Evolutionary conservation across 2,888 invertebrate genomes (phyloP).

Genomic region (Galeruca laticollis): DNA sequence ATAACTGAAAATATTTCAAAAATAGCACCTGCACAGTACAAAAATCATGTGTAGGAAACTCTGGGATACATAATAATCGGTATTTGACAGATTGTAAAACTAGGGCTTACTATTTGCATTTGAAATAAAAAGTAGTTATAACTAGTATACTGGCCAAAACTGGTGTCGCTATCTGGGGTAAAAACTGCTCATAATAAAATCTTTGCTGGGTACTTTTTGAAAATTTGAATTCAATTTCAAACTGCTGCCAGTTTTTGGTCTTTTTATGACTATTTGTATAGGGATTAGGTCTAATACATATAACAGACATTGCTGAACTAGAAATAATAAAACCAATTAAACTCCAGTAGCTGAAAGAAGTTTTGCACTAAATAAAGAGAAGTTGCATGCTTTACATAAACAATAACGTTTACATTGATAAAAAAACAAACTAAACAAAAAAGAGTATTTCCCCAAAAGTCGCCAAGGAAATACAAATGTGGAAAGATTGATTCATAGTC

Average conservation of each 20-base stretch:
- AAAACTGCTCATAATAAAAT: too few relatives aligned
- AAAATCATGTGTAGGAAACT: too few relatives aligned
- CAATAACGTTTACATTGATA: constrained; percentile 36
- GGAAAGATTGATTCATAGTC: constrained; percentile 31
- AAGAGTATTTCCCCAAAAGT: constrained; percentile 45
- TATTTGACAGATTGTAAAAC: too few relatives aligned
- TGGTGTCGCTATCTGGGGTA: too few relatives aligned
- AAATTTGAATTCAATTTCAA: too few relatives aligned
- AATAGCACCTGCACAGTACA: too few relatives aligned
- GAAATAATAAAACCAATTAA: constrained; percentile 35
- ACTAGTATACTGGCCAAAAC: too few relatives aligned
- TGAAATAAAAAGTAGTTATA: too few relatives aligned
- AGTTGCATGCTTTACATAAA: constrained; percentile 46
- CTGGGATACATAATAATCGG: too few relatives aligned
- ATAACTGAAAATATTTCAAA: too few relatives aligned
- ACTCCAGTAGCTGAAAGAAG: constrained; percentile 51
- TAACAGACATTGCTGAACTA: constrained; percentile 28
- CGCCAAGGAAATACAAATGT: constrained; percentile 42
- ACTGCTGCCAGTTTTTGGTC: neutral
- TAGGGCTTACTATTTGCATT: too few relatives aligned
- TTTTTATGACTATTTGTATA: neutral
- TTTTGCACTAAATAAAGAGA: constrained; percentile 47
- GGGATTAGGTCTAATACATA: neutral
- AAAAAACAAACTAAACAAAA: constrained; percentile 43
- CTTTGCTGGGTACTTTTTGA: too few relatives aligned